Conservation (phyloP, 2,113 vertebrate genomes). For the Sander vitreus region DNA sequence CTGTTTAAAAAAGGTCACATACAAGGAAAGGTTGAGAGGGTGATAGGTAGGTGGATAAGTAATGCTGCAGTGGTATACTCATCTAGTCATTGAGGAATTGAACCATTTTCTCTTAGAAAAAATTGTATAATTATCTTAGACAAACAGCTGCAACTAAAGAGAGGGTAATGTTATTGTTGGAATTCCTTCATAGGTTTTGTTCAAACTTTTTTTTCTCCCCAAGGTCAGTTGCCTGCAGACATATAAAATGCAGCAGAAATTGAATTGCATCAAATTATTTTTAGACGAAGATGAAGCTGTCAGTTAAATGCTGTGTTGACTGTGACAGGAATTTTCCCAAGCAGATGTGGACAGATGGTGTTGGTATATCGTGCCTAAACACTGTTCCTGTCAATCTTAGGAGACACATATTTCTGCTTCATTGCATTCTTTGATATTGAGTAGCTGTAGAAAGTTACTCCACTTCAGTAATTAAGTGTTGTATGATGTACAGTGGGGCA, state of each 20-base stretch:
- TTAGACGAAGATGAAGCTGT: not conserved
- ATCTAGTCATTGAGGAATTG: not conserved
- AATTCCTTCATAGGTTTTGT: not conserved
- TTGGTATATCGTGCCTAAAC: constrained; percentile 11
- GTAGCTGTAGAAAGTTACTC: not conserved
- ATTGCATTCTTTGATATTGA: not conserved
- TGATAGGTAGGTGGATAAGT: not conserved
- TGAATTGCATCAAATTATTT: not conserved
- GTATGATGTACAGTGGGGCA: too few species aligned
- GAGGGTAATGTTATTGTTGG: not conserved
- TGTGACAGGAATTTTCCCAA: constrained; percentile 11
- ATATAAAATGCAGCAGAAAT: constrained; percentile 3
- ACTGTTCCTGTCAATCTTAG: constrained; percentile 30
- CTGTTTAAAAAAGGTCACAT: not conserved
- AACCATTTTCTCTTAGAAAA: constrained; percentile 1
- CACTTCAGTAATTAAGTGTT: not conserved
- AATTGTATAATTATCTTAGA: constrained; percentile 9
- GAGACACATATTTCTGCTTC: constrained; percentile 28
- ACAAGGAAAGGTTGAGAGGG: not conserved
- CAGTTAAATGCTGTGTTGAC: constrained; percentile 5
- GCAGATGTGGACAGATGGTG: constrained; percentile 49
- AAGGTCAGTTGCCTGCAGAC: not conserved
- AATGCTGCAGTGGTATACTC: not conserved
- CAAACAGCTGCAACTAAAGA: not conserved
- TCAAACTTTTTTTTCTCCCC: not conserved